A percentile compares a stretch with the other conserved stretches of the same genome.
Evolutionary conservation across 2,113 vertebrate species (phyloP).

Genomic region (Rhinolophus sinicus): DNA sequence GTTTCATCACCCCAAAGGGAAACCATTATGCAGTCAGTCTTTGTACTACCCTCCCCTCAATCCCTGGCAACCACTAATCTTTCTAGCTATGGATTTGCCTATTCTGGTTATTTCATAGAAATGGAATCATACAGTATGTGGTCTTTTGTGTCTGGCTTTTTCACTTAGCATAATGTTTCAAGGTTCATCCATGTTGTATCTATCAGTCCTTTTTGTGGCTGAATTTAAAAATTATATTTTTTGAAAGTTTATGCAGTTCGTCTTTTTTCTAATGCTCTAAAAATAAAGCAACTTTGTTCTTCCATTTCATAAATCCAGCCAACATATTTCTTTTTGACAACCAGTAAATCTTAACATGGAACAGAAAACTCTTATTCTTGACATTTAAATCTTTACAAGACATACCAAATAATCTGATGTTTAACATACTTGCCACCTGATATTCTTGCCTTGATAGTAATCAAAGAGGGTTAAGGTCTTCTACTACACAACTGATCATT

Average conservation of each 20-base stretch:
- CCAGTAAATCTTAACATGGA: neutral
- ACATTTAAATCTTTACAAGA: neutral
- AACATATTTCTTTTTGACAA: slow-evolving; percentile 27
- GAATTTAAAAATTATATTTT: neutral
- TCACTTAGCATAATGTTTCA: neutral
- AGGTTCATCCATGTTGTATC: neutral
- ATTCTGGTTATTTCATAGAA: neutral
- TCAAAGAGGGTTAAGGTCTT: neutral
- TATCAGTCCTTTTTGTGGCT: neutral
- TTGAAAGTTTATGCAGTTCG: neutral
- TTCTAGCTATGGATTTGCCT: neutral
- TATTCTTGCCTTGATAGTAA: neutral
- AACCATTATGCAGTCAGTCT: neutral
- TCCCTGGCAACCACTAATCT: neutral
- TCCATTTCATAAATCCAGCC: slow-evolving; percentile 40
- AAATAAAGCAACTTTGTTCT: neutral
- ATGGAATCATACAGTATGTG: neutral
- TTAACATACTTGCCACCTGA: neutral
- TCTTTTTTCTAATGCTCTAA: neutral
- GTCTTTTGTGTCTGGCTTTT: neutral
- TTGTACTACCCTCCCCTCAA: neutral
- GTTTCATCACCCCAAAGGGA: neutral
- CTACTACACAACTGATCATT: neutral
- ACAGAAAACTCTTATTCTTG: neutral
- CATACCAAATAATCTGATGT: neutral